Evolutionary conservation across 1,140 invertebrate genomes (phyloP).

Genomic region (Oncopodura yosiiana): DNA sequence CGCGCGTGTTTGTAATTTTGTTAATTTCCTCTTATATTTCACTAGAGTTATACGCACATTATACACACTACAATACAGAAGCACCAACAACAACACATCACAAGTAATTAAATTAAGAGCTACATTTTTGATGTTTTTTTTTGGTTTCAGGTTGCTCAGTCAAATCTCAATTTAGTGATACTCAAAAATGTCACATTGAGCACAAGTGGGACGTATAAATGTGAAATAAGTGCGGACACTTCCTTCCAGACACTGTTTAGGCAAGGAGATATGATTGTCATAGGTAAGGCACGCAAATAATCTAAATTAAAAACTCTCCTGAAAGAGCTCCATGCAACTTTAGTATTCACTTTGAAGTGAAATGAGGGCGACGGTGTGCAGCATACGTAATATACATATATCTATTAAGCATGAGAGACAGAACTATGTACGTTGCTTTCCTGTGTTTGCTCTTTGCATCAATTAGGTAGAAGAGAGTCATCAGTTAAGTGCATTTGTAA

Average conservation of each 20-base stretch:
- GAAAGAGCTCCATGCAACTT: background rate
- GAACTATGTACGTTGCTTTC: too few species aligned
- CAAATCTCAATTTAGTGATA: constrained; percentile 21
- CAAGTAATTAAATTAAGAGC: background rate
- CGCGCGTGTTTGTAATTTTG: too few species aligned
- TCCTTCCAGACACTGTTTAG: constrained; percentile 23
- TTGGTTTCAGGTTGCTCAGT: constrained; percentile 15
- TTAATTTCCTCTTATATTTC: too few species aligned
- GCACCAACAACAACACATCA: too few species aligned
- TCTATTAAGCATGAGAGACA: too few species aligned
- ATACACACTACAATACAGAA: too few species aligned
- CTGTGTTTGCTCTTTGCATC: too few species aligned
- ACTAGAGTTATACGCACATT: too few species aligned
- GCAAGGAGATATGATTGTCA: constrained; percentile 28
- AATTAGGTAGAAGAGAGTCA: too few species aligned
- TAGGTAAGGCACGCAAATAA: constrained; percentile 28
- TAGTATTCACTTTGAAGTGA: background rate
- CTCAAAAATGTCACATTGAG: constrained; percentile 33
- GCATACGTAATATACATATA: too few species aligned
- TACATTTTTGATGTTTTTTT: background rate
- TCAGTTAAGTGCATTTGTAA: too few species aligned
- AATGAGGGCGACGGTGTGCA: too few species aligned
- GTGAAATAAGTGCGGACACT: constrained; percentile 37
- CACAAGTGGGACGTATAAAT: constrained; percentile 35
- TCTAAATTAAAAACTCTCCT: background rate